phyloP scores from a whole-genome alignment of 2,113 vertebrate genomes.

The Pteruthius melanotis region DNA sequence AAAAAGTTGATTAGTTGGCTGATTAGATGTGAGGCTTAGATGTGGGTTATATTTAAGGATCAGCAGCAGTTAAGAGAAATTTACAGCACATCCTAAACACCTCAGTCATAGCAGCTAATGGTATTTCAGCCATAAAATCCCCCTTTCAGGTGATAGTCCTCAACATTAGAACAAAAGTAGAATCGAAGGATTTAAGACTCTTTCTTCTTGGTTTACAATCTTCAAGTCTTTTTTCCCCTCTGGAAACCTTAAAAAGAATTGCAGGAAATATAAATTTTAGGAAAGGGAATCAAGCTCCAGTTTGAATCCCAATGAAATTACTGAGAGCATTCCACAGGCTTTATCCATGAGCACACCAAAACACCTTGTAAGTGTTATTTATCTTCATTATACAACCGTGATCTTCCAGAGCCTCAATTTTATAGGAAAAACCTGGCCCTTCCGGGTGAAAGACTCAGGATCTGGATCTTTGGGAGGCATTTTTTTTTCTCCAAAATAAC shows the following conservation, averaged over 20 bases:
- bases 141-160: not conserved
- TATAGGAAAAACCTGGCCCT: not conserved
- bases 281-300: not conserved
- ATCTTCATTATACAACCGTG: not conserved
- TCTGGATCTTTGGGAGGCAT: not conserved
- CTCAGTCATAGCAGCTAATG: conserved; percentile 9
- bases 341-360: not conserved
- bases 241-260: conserved; percentile 25
- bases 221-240: not conserved
- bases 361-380: not conserved
- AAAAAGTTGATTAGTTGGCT: conserved; percentile 6
- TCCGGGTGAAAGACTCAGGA: fast-evolving
- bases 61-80: conserved; percentile 3
- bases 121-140: conserved; percentile 23
- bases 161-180: conserved; percentile 7
- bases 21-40: conserved; percentile 17
- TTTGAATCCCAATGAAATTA: conserved; percentile 28
- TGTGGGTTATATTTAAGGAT: conserved; percentile 8
- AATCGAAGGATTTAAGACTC: conserved; percentile 45
- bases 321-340: not conserved
- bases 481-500: not conserved
- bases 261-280: conserved; percentile 7
- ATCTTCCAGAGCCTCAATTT: not conserved
- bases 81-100: not conserved
- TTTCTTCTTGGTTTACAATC: conserved; percentile 34